Evolutionary conservation across 2,888 invertebrate genomes (phyloP), one percentile per base, ranked within the genome.

Genomic region (Philereme transversata): DNA sequence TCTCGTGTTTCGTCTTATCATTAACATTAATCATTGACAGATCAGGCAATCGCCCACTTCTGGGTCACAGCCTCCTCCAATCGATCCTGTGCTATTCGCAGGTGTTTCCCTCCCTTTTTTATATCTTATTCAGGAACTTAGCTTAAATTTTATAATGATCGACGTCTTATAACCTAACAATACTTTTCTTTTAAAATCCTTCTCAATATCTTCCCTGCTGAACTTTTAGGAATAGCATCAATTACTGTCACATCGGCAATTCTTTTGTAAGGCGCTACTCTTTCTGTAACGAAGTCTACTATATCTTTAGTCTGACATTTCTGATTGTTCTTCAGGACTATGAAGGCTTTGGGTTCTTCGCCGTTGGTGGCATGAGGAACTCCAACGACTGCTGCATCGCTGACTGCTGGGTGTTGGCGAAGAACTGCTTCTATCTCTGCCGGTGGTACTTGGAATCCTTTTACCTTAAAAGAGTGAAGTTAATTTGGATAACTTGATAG

Each of bases 361-460:
- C 97, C 97, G 65, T 91, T 93, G 5, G 87, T 81, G 0, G 93
- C 88, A 77, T 97, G 95, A 0, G 95, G 94, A 3, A 97, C 86
- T 0, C 97, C 98, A 58, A 98, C 90, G 0, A 99, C 98, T 0
- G 96, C 98, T 0, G 96, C 97, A 72, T 98, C 98, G 8, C 85
- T 81, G 0, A 99, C 93, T 34, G 94, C 94, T 0, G 97, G 96
- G 85, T 97, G 96, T 5, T 94, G 93, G 33, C 96, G 92, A 4
- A 97, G 82, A 5, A 97, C 72, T 40, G 94, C 95, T 87, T 98
- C 98, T 40, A 98, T 83, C 82, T 98, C 98, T 1, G 98, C 97
- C 35, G 98, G 98, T 4, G 98, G 95, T 5, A 98, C 97, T 95
- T 97, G 94, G 81, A 92, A 95, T 4, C 93, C 95, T 87, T 94